These are phyloP conservation scores for Mimas tiliae DNA, from an alignment of 2,888 invertebrate species.

Conservation along the genomic window DNA sequence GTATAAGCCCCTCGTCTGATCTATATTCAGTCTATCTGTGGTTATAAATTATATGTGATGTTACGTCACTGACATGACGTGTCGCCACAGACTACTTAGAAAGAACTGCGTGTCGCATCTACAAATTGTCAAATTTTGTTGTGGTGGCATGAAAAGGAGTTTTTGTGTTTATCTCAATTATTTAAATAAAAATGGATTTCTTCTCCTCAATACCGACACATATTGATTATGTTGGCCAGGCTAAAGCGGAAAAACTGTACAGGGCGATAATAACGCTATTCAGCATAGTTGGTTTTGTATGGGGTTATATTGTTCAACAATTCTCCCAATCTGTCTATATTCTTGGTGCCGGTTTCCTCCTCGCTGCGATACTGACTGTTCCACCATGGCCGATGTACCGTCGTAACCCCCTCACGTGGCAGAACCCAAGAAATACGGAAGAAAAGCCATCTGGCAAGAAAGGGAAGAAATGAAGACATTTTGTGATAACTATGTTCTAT, in stretches of 20 bases:
- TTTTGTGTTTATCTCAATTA: constrained; percentile 21
- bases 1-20: no score
- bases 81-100: no score
- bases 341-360: constrained; percentile 94
- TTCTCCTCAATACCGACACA: constrained; percentile 80
- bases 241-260: constrained; percentile 94
- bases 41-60: no score
- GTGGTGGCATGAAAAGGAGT: constrained; percentile 39
- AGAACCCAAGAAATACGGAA: constrained; percentile 86
- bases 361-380: constrained; percentile 94
- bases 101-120: no score
- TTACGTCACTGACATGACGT: no score
- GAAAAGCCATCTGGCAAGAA: constrained; percentile 80
- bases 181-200: constrained; percentile 67
- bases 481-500: constrained; percentile 31
- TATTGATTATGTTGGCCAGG: constrained; percentile 94
- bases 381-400: constrained; percentile 99
- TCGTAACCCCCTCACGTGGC: constrained; percentile 95
- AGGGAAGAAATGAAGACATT: constrained; percentile 73
- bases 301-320: constrained; percentile 97
- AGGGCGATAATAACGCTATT: constrained; percentile 95
- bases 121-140: constrained; percentile 34
- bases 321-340: constrained; percentile 98
- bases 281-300: constrained; percentile 95
- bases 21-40: no score